A percentile compares a stretch with the other conserved stretches of the same genome.
Conservation (phyloP, 2,797 vertebrate genomes). For the Centroberyx gerrardi region DNA sequence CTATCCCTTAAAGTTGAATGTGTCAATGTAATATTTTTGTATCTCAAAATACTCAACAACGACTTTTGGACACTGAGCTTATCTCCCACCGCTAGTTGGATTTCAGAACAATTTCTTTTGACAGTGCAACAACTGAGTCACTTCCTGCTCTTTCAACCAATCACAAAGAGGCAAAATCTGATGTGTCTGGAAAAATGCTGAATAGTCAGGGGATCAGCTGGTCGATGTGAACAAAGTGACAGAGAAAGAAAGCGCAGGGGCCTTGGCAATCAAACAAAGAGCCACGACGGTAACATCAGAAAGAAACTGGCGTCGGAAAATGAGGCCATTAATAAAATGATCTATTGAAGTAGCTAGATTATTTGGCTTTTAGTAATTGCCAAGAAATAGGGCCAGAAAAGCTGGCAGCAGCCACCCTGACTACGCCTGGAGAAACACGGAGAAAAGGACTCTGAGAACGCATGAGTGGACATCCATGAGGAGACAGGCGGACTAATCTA, state of each 20-base stretch:
- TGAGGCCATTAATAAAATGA: conserved; percentile 15
- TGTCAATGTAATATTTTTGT: no score
- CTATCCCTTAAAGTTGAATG: no score
- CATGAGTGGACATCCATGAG: not conserved
- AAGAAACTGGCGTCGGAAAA: conserved; percentile 13
- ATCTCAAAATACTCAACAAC: not conserved
- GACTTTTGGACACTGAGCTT: not conserved
- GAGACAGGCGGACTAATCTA: conserved; percentile 8
- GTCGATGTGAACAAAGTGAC: conserved; percentile 1
- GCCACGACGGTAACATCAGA: not conserved
- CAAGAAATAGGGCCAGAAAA: conserved; percentile 11
- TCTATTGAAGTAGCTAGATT: conserved; percentile 21
- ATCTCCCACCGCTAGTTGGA: not conserved
- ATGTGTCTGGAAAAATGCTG: not conserved
- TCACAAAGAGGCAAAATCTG: not conserved
- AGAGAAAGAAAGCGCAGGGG: not conserved
- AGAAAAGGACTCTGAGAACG: conserved; percentile 8
- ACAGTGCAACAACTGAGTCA: not conserved
- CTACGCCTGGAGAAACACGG: conserved; percentile 26
- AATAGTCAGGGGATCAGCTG: not conserved
- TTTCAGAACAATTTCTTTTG: not conserved
- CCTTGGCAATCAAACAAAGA: not conserved
- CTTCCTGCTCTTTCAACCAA: conserved; percentile 4
- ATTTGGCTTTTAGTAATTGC: conserved; percentile 35
- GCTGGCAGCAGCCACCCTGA: conserved; percentile 19